Evolutionary conservation across 2,888 invertebrate genomes (phyloP).

Genomic region (Lasioglossum pauxillum): DNA sequence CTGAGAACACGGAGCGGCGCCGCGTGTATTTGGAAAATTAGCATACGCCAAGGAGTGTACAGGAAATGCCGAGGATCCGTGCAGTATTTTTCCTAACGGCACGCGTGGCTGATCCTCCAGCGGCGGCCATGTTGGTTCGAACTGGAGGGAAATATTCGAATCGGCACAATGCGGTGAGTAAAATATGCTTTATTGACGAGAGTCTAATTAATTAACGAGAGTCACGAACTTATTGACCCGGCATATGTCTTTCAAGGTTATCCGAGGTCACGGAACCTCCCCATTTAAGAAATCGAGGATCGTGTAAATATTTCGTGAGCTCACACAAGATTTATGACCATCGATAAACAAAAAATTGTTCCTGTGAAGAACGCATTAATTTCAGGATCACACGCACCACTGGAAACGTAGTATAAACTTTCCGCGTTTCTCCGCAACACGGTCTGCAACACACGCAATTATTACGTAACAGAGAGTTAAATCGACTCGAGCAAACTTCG

Average conservation of each 20-base stretch:
- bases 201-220: background rate
- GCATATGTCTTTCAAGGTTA: background rate
- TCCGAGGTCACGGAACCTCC: background rate
- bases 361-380: background rate
- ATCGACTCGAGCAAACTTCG: background rate
- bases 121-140: background rate
- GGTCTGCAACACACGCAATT: background rate
- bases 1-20: background rate
- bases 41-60: constrained; percentile 67
- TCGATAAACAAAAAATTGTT: background rate
- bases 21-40: constrained; percentile 53
- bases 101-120: background rate
- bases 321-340: background rate
- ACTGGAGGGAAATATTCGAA: background rate
- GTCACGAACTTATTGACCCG: background rate
- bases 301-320: background rate
- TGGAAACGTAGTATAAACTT: background rate
- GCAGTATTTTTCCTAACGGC: constrained; percentile 31
- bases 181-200: background rate
- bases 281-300: background rate
- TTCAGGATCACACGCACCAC: background rate
- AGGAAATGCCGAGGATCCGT: constrained; percentile 64
- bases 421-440: background rate
- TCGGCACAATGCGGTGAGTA: background rate
- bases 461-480: constrained; percentile 8